phyloP scores from a whole-genome alignment of 2,888 invertebrate genomes.

The Noctua fimbriata region DNA sequence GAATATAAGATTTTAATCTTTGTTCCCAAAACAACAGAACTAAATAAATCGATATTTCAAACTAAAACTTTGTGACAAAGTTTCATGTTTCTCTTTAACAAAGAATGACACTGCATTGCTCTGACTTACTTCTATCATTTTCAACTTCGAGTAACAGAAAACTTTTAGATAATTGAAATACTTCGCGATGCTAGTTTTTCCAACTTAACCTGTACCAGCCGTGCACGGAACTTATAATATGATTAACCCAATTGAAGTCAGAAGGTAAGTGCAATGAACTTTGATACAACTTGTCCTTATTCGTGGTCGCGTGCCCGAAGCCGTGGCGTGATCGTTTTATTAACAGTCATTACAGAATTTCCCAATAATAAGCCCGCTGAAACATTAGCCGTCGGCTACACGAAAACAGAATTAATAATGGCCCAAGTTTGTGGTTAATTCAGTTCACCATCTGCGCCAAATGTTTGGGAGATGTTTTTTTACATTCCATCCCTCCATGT shows the following conservation, averaged over 20 bases:
- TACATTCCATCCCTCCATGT: conserved; percentile 75
- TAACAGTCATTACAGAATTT: conserved; percentile 89
- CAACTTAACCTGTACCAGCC: conserved; percentile 29
- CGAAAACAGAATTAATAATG: conserved; percentile 88
- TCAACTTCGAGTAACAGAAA: conserved; percentile 28
- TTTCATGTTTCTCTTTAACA: conserved; percentile 13
- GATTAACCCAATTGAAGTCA: conserved; percentile 62
- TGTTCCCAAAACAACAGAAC: not conserved
- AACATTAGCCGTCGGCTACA: conserved; percentile 86
- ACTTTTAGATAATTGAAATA: conserved; percentile 59
- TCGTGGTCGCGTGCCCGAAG: conserved; percentile 82
- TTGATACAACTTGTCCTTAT: conserved; percentile 74
- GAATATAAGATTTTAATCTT: not conserved
- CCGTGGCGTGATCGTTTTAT: conserved; percentile 85
- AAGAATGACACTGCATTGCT: conserved; percentile 24
- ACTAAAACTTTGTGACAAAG: not conserved
- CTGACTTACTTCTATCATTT: conserved; percentile 28
- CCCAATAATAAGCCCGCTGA: conserved; percentile 86
- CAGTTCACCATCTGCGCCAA: conserved; percentile 83
- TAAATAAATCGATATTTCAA: conserved; percentile 12
- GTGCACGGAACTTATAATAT: conserved; percentile 54
- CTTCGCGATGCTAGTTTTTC: conserved; percentile 42
- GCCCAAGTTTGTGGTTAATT: conserved; percentile 85
- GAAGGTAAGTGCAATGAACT: conserved; percentile 76
- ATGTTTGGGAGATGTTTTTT: conserved; percentile 78